A percentile compares a stretch with the other conserved stretches of the same genome.
Conservation (phyloP, 2,113 vertebrate species). For the Elaphurus davidianus region DNA sequence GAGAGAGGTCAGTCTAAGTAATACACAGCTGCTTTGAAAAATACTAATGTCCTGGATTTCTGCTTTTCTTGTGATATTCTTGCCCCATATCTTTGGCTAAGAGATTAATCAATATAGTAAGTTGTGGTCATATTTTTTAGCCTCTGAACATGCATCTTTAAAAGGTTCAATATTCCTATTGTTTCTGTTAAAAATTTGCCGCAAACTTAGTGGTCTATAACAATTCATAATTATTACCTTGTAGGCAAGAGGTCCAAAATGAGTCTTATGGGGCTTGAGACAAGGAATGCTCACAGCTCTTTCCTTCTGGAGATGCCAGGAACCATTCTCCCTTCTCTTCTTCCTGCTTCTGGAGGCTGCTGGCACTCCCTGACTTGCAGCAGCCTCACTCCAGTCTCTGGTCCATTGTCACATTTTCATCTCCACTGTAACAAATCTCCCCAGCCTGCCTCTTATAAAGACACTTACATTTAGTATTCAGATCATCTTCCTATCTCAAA, state of each 20-base stretch:
- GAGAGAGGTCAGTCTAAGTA: neutral
- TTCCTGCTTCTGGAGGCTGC: neutral
- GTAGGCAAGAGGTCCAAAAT: neutral
- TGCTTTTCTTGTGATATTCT: neutral
- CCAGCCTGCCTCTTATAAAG: neutral
- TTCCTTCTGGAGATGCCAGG: neutral
- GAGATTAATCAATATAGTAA: neutral
- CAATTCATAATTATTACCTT: neutral
- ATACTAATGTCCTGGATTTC: neutral
- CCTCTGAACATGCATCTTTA: neutral
- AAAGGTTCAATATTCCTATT: neutral
- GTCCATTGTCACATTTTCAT: too few species aligned
- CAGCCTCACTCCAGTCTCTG: too few species aligned
- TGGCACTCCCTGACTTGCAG: too few species aligned
- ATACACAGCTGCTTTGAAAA: neutral
- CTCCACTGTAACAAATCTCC: too few species aligned
- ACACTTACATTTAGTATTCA: neutral
- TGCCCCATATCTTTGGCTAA: neutral
- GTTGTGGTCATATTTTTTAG: neutral
- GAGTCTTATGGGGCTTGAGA: neutral
- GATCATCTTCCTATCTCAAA: neutral
- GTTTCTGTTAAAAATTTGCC: neutral
- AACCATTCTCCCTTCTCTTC: neutral
- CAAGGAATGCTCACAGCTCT: neutral
- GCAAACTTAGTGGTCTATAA: too few species aligned